Percentiles rank a stretch among this genome's conserved stretches.
Conservation (phyloP, 2,888 invertebrate species). For the Tubiluchus corallicola region DNA sequence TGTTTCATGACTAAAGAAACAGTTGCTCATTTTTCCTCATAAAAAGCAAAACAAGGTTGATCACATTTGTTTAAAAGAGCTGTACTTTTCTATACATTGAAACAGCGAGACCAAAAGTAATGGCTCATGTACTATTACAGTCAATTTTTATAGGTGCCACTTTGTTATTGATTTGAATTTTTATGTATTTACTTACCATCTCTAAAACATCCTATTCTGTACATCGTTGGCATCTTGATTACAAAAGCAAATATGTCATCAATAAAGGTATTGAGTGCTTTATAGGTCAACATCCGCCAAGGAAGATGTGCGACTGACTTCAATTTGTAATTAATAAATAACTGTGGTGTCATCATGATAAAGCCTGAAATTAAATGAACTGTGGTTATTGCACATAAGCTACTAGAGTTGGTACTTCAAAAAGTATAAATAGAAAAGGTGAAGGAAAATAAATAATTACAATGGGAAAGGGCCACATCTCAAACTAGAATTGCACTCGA, state of each 20-base stretch:
- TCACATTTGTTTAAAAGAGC: too few species aligned
- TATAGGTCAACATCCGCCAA: slow-evolving; percentile 99
- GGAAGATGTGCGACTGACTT: slow-evolving; percentile 98
- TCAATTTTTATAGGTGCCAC: too few species aligned
- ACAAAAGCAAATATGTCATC: slow-evolving; percentile 99
- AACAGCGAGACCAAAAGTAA: too few species aligned
- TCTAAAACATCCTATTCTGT: slow-evolving; percentile 89
- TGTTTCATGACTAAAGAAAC: too few species aligned
- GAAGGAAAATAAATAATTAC: background rate
- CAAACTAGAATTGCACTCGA: too few species aligned
- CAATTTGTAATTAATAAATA: slow-evolving; percentile 97
- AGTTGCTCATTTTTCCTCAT: too few species aligned
- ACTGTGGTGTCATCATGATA: slow-evolving; percentile 99
- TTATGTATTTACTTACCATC: slow-evolving; percentile 53
- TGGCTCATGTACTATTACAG: too few species aligned
- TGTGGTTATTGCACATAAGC: background rate
- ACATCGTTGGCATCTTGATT: slow-evolving; percentile 99
- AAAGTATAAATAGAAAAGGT: background rate
- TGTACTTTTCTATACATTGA: too few species aligned
- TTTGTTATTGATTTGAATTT: too few species aligned
- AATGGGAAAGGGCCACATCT: too few species aligned
- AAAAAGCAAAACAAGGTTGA: too few species aligned
- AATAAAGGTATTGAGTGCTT: slow-evolving; percentile 96
- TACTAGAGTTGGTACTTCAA: slow-evolving; percentile 2
- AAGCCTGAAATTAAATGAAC: slow-evolving; percentile 43